Evolutionary conservation across 2,797 vertebrate species (phyloP).

Genomic region (Varecia variegata): DNA sequence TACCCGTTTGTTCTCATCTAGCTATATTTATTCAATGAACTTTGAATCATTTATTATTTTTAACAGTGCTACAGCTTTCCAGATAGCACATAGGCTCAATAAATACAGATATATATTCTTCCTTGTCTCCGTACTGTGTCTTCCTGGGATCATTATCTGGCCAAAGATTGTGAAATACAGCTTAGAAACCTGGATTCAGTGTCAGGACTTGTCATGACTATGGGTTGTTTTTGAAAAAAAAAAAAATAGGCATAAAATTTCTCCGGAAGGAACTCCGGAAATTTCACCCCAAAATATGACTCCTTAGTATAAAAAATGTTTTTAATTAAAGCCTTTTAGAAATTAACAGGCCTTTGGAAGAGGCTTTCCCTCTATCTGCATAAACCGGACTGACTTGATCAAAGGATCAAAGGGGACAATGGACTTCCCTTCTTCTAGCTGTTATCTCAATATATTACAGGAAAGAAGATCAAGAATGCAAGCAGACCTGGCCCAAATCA

Average conservation of each 20-base stretch:
- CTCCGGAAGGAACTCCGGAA: not conserved
- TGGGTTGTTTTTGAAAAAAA: not conserved
- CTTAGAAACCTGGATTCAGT: not conserved
- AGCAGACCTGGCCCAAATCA: too few relatives aligned
- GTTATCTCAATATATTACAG: too few relatives aligned
- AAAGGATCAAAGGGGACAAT: too few relatives aligned
- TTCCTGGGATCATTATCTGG: slow-evolving; percentile 18
- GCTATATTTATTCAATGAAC: slow-evolving; percentile 36
- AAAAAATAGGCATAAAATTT: not conserved
- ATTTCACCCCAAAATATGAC: too few relatives aligned
- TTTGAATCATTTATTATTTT: slow-evolving; percentile 60
- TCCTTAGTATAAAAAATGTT: too few relatives aligned
- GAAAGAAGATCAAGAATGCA: too few relatives aligned
- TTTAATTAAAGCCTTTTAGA: too few relatives aligned
- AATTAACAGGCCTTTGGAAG: too few relatives aligned
- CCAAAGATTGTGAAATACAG: not conserved
- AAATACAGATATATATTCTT: slow-evolving; percentile 11
- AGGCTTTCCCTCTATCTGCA: too few relatives aligned
- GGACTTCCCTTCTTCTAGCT: too few relatives aligned
- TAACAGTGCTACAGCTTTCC: slow-evolving; percentile 44
- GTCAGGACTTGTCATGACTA: not conserved
- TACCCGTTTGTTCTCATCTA: slow-evolving; percentile 16
- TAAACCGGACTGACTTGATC: too few relatives aligned
- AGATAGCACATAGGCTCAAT: not conserved
- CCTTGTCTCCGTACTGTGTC: not conserved